Evolutionary conservation across 1,140 invertebrate genomes (phyloP), one percentile per base, ranked within the genome.

Genomic region (Pogonomyrmex californicus): DNA sequence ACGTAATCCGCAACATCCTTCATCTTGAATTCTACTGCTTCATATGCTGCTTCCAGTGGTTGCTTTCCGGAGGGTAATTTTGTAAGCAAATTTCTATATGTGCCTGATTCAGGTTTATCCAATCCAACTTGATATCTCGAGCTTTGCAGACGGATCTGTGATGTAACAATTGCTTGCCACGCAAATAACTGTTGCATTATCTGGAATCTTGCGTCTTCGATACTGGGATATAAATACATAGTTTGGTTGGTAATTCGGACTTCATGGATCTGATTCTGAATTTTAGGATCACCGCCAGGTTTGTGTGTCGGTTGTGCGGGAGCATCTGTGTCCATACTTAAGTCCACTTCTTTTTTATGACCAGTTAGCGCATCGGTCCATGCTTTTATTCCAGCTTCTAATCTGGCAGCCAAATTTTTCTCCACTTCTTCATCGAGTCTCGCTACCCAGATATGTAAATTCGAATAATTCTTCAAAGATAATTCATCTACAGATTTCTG

Each of bases 401-500:
- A 95, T 63, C 99, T 97, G 36, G 96, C 96, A 0, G 98, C 98
- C 63, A 99, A 96, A 93, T 98, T 98, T 92, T 98, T 98, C 94
- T 99, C 99, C 33, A 99, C 98, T 96, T 98, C 93, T 94, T 99
- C 98, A 93, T 99, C 99, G 0, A 99, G 96, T 71, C 98, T 97
- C 66, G 97, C 97, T 0, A 99, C 99, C 99, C 99, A 99, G 90
- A 99, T 97, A 93, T 98, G 98, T 85, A 99, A 95, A 95, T 99
- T 99, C 66, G 99, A 99, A 96, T 99, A 99, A 93, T 99, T 98
- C 85, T 99, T 97, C 79, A 99, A 96, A 49, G 98, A 99, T 1
- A 99, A 96, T 94, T 99, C 99, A 95, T 99, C 99, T 7, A 99
- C 99, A 63, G 99, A 98, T 93, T 99, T 99, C 96, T 99, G 99